A percentile compares a stretch with the other conserved stretches of the same genome.
Evolutionary conservation across 2,888 invertebrate species (phyloP).

Genomic region (Agrotis puta): DNA sequence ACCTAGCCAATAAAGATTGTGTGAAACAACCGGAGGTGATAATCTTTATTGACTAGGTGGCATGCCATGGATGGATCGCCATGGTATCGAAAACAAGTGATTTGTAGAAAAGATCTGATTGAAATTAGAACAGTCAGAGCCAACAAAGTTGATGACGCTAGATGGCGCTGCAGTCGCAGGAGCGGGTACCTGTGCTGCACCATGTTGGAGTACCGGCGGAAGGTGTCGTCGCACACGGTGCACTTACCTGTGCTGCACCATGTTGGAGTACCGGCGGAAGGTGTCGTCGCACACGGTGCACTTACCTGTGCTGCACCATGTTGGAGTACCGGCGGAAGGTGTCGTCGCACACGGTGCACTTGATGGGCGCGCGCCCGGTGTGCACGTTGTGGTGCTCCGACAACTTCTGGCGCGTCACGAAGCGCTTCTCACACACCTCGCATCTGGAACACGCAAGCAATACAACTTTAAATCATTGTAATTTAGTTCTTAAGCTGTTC

Average conservation of each 20-base stretch:
- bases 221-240: constrained; percentile 94
- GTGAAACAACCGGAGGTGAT: too few relatives aligned
- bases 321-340: constrained; percentile 96
- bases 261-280: constrained; percentile 95
- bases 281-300: constrained; percentile 94
- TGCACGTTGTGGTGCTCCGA: constrained; percentile 96
- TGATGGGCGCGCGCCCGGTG: constrained; percentile 95
- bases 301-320: constrained; percentile 94
- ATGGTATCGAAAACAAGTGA: too few relatives aligned
- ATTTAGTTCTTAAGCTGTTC: too few relatives aligned
- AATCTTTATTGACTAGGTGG: too few relatives aligned
- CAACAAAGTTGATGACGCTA: too few relatives aligned
- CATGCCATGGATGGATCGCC: too few relatives aligned
- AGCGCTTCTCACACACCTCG: constrained; percentile 95
- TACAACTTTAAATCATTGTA: too few relatives aligned
- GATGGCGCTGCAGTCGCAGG: too few relatives aligned
- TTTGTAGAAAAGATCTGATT: too few relatives aligned
- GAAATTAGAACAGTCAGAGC: too few relatives aligned
- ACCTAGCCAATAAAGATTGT: too few relatives aligned
- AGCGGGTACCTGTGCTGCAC: constrained; percentile 95
- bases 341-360: constrained; percentile 95
- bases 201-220: constrained; percentile 95
- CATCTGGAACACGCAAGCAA: constrained; percentile 87
- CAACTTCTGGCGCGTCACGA: constrained; percentile 95
- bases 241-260: constrained; percentile 94